Percentiles rank a stretch among this genome's conserved stretches.
phyloP scores from a whole-genome alignment of 2,113 vertebrate genomes.

The Porphyrio hochstetteri region DNA sequence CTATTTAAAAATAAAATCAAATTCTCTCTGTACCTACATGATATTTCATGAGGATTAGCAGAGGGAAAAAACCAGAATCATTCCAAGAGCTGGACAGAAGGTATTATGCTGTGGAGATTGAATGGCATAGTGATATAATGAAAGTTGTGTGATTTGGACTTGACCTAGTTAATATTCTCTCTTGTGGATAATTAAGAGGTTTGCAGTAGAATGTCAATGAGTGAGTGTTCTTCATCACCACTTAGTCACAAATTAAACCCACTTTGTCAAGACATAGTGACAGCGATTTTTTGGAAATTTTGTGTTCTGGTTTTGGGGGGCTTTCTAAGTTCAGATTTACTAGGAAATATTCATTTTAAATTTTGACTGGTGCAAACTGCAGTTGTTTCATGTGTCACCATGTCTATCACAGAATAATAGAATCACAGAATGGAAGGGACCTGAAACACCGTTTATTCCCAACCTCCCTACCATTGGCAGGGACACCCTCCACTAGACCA shows the following conservation, averaged over 20 bases:
- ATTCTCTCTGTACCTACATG: background rate
- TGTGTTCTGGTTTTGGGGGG: background rate
- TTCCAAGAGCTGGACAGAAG: background rate
- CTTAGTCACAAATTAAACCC: background rate
- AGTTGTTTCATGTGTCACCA: background rate
- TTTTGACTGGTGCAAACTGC: background rate
- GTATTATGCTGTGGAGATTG: background rate
- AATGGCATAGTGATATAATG: background rate
- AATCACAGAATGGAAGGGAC: no score
- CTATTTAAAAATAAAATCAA: background rate
- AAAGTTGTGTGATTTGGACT: background rate
- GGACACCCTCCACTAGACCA: no score
- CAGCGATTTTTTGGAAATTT: background rate
- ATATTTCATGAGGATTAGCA: background rate
- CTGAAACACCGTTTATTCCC: no score
- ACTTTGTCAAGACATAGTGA: background rate
- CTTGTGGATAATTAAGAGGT: constrained; percentile 12
- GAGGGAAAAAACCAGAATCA: background rate
- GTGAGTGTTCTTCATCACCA: background rate
- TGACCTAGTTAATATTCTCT: constrained; percentile 2
- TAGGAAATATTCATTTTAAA: background rate
- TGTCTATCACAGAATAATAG: background rate
- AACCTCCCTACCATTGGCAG: no score
- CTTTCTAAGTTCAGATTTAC: background rate
- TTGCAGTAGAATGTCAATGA: background rate